Evolutionary conservation across 2,888 invertebrate species (phyloP), one percentile per base, ranked within the genome.

Genomic region (Drymonia ruficornis): DNA sequence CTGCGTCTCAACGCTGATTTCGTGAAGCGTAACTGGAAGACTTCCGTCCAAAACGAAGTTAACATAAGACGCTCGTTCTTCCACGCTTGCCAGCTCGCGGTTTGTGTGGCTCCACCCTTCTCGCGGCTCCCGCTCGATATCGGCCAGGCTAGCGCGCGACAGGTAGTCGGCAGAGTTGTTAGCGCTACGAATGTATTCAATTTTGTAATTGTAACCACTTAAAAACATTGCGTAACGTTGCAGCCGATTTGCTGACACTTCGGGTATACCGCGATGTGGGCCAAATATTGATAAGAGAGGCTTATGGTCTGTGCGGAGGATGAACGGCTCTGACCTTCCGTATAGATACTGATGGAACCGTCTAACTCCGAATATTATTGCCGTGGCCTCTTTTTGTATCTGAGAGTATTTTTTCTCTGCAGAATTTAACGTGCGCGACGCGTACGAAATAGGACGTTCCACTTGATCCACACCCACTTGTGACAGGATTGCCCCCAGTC

Each of bases 311-410:
- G 40, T 40, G 1, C 44, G 44, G 1, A 44, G 13, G 9, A 44
- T 23, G 9, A 44, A 44, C 4, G 44, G 44, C 1, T 11, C 11
- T 1, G 19, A 3, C n/a, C 44, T 44, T n/a, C 44, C 44, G 11
- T 44, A 44, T 2, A 44, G 7, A 13, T 44, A 44, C n/a, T 44
- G 44, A n/a, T 44, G 59, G 45, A 11, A 60, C 50, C 28, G 54
- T 6, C 43, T 55, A 40, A 23, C 59, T 49, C 50, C 61, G 44
- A 61, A 66, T 9, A 65, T 59, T 23, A 62, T 70, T 9, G 65
- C 66, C 0, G 65, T 66, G 0, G 70, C 68, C 29, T 70, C 65
- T 19, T 64, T 67, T 49, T 66, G 62, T 13, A 70, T 65, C 16
- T 70, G 44, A 9, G 44, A 9, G n/a, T 44, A 44, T 1, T 12